A percentile compares a stretch with the other conserved stretches of the same genome.
These are phyloP conservation scores for Aepyceros melampus DNA, from an alignment of 2,113 vertebrate genomes.

Conservation along the genomic window DNA sequence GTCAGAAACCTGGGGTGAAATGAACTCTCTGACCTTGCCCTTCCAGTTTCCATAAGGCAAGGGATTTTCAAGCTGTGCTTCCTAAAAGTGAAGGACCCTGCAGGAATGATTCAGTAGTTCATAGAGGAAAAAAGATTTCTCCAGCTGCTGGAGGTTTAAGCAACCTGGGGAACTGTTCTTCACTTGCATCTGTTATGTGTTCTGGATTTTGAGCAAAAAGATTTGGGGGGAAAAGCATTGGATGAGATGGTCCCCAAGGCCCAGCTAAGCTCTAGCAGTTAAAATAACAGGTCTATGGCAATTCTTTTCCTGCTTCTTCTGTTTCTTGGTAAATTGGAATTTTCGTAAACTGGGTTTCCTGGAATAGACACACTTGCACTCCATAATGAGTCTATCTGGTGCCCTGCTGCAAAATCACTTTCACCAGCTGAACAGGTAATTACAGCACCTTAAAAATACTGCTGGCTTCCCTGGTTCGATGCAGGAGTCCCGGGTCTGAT, in stretches of 20 bases:
- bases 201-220: not conserved
- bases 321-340: not conserved
- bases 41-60: not conserved
- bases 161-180: not conserved
- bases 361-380: not conserved
- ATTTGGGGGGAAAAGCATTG: not conserved
- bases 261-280: not conserved
- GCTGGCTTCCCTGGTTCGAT: not conserved
- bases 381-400: accelerated
- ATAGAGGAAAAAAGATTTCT: too few relatives aligned
- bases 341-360: not conserved
- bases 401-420: not conserved
- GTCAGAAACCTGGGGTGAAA: not conserved
- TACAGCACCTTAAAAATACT: not conserved
- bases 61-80: not conserved
- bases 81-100: not conserved
- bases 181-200: not conserved
- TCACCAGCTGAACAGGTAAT: not conserved
- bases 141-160: not conserved
- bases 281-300: not conserved
- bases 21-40: not conserved
- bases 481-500: not conserved
- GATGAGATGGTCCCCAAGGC: not conserved
- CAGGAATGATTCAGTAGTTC: not conserved
- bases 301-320: not conserved